These are phyloP conservation scores for Oxytorus armatus DNA, from an alignment of 2,888 invertebrate genomes.

Conservation along the genomic window DNA sequence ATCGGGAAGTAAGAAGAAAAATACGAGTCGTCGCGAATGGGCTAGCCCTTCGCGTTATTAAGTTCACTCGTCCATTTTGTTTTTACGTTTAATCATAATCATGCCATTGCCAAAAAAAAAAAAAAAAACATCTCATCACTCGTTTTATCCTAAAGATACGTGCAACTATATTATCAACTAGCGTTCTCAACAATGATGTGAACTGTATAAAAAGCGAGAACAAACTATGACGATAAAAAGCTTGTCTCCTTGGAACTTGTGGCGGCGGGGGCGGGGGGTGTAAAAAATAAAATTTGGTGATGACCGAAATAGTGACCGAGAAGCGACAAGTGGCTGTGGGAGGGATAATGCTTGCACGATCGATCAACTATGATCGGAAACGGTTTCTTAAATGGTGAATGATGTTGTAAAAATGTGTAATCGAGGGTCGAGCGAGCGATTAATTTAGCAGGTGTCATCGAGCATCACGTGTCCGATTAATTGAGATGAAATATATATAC, in stretches of 20 bases:
- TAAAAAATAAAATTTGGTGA: no score
- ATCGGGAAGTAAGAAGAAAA: neutral
- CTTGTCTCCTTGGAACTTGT: no score
- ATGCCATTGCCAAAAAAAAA: slow-evolving; percentile 32
- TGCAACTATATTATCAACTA: slow-evolving; percentile 59
- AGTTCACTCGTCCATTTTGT: no score
- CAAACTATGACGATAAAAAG: no score
- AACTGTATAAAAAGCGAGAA: neutral
- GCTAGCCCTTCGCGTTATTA: neutral
- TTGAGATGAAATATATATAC: slow-evolving; percentile 7
- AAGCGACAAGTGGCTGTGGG: no score
- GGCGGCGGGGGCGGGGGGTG: no score
- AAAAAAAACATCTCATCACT: slow-evolving; percentile 29
- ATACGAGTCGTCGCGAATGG: neutral
- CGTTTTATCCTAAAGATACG: slow-evolving; percentile 58
- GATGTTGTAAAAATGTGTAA: neutral
- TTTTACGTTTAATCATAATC: slow-evolving; percentile 26
- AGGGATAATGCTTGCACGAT: neutral
- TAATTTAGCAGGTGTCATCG: slow-evolving; percentile 35
- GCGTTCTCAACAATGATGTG: slow-evolving; percentile 7
- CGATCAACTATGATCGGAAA: neutral
- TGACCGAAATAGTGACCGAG: no score
- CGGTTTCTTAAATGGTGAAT: slow-evolving; percentile 14
- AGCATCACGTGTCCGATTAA: slow-evolving; percentile 12
- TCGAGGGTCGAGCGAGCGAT: slow-evolving; percentile 42